Conservation (phyloP, 2,797 vertebrate genomes). For the Dallia pectoralis region DNA sequence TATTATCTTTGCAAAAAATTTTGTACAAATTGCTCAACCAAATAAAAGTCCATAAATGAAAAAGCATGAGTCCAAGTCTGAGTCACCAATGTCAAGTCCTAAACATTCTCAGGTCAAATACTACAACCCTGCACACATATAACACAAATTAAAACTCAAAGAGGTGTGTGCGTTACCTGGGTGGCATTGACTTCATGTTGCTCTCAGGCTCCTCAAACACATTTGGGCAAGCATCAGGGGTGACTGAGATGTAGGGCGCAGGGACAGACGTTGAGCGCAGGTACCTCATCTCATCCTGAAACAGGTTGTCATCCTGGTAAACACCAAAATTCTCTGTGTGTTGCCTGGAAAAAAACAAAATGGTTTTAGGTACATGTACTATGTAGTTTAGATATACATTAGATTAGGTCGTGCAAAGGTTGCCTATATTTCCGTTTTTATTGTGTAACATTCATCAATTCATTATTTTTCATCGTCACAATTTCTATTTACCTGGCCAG, state of each 20-base stretch:
- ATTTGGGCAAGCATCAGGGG: slow-evolving; percentile 96
- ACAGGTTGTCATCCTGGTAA: slow-evolving; percentile 97
- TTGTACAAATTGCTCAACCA: no score
- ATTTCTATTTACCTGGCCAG: slow-evolving; percentile 83
- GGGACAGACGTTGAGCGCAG: slow-evolving; percentile 96
- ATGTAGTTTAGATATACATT: not conserved
- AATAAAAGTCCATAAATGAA: no score
- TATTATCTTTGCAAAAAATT: no score
- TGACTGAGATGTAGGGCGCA: slow-evolving; percentile 97
- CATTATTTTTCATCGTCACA: not conserved
- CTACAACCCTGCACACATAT: not conserved
- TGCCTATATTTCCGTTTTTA: not conserved
- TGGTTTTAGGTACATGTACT: not conserved
- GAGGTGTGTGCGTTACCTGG: slow-evolving; percentile 78
- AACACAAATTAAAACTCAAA: not conserved
- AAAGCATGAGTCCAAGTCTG: no score
- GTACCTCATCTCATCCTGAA: slow-evolving; percentile 99
- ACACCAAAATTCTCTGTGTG: slow-evolving; percentile 95
- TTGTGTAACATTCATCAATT: not conserved
- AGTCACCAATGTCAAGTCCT: no score
- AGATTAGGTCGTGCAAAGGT: not conserved
- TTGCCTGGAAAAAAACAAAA: slow-evolving; percentile 76
- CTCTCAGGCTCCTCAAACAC: slow-evolving; percentile 98
- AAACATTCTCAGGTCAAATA: no score
- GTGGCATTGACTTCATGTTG: slow-evolving; percentile 99